Percentiles rank a stretch among this genome's conserved stretches.
These are phyloP conservation scores for Cydia strobilella DNA, from an alignment of 1,140 invertebrate species.

Conservation along the genomic window DNA sequence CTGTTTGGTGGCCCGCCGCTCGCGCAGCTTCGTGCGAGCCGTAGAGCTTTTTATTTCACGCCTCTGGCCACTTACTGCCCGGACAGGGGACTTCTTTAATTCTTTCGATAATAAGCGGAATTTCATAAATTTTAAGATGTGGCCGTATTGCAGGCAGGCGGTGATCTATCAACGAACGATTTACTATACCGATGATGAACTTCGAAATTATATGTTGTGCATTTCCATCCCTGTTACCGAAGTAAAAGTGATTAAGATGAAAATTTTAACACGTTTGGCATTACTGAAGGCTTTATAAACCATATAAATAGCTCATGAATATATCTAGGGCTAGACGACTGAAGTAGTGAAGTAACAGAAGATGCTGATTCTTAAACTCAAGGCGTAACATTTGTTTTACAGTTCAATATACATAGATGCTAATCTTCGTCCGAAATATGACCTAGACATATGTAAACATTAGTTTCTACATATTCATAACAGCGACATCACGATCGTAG, in stretches of 20 bases:
- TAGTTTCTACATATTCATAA: neutral
- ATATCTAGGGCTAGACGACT: neutral
- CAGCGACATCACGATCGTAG: conserved; percentile 9
- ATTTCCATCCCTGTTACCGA: too few species aligned
- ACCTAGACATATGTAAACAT: neutral
- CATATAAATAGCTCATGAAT: neutral
- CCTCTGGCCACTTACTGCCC: conserved; percentile 52
- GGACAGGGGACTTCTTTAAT: conserved; percentile 43
- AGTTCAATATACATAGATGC: neutral
- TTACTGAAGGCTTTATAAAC: neutral
- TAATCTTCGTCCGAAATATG: neutral
- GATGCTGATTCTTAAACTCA: neutral
- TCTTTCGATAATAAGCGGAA: neutral
- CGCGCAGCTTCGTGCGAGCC: conserved; percentile 62
- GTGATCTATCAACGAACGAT: too few species aligned
- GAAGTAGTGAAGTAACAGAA: neutral
- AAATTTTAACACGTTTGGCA: neutral
- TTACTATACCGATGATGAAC: too few species aligned
- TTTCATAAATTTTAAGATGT: too few species aligned
- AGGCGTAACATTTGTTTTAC: neutral
- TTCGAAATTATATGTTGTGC: too few species aligned
- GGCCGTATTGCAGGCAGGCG: too few species aligned
- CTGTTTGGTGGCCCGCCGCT: conserved; percentile 72
- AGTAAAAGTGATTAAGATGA: too few species aligned
- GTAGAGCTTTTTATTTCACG: conserved; percentile 77